Conservation (phyloP, 2,797 vertebrate genomes). For the Decapterus maruadsi region DNA sequence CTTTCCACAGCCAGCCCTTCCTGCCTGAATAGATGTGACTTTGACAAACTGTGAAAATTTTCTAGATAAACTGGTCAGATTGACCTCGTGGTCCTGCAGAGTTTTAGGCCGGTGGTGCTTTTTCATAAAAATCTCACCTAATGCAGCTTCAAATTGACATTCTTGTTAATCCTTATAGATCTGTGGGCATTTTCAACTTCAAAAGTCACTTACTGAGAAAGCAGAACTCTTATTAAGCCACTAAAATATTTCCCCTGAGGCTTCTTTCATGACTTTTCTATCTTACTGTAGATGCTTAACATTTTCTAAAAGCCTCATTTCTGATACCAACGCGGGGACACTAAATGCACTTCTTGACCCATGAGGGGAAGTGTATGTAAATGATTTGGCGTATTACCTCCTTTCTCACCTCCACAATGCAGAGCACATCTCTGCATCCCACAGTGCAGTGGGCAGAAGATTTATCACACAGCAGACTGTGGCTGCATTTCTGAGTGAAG, state of each 20-base stretch:
- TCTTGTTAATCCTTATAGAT: constrained; percentile 29
- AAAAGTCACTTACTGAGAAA: constrained; percentile 32
- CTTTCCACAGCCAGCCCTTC: too few species aligned
- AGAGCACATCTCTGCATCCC: constrained; percentile 32
- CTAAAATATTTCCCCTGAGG: constrained; percentile 31
- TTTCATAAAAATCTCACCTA: neutral
- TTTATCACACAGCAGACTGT: constrained; percentile 24
- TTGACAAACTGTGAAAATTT: neutral
- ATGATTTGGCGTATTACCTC: constrained; percentile 46
- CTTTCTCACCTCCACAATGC: constrained; percentile 43
- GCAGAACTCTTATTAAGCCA: constrained; percentile 15
- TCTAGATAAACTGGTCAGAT: constrained; percentile 1
- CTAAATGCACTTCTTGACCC: constrained; percentile 15
- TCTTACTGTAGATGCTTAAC: constrained; percentile 25
- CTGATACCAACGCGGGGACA: constrained; percentile 14
- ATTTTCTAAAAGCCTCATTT: constrained; percentile 29
- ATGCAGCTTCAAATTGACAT: constrained; percentile 22
- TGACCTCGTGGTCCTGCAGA: neutral
- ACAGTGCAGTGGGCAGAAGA: constrained; percentile 12
- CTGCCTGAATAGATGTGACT: neutral
- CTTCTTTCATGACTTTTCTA: constrained; percentile 31
- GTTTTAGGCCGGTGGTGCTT: neutral
- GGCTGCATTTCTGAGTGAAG: constrained; percentile 35
- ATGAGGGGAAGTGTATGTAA: constrained; percentile 48
- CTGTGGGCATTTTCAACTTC: constrained; percentile 17